These are phyloP conservation scores for Podilymbus podiceps DNA, from an alignment of 2,113 vertebrate species.

Conservation along the genomic window DNA sequence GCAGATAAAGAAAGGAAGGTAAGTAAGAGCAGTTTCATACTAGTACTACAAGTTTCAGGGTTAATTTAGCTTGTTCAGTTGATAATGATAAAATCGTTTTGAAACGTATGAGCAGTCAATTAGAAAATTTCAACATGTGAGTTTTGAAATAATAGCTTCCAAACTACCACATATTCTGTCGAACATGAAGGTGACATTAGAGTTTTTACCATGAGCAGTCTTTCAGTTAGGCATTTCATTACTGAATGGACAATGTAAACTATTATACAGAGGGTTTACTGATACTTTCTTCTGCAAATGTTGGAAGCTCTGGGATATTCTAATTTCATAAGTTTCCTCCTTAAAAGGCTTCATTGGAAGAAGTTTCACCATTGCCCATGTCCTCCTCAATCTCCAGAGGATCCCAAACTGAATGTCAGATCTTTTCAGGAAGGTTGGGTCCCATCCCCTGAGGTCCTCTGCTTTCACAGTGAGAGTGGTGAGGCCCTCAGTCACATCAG, in stretches of 20 bases:
- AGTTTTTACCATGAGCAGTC: not conserved
- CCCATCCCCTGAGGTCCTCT: not conserved
- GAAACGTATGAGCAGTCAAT: not conserved
- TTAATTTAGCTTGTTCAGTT: conserved; percentile 33
- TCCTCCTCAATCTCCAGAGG: not conserved
- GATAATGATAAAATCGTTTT: conserved; percentile 14
- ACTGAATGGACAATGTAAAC: not conserved
- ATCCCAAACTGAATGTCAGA: not conserved
- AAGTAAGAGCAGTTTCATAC: conserved; percentile 6
- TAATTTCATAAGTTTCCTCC: not conserved
- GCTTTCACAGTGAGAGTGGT: not conserved
- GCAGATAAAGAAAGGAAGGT: not conserved
- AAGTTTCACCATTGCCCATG: not conserved
- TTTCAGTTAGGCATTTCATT: not conserved
- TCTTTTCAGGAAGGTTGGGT: not conserved
- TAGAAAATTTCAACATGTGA: conserved; percentile 29
- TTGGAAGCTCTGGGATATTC: not conserved
- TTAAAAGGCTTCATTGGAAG: not conserved
- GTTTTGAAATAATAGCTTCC: conserved; percentile 9
- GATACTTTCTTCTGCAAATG: not conserved
- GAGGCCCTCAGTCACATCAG: not conserved
- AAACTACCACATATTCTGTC: not conserved
- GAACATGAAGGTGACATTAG: not conserved
- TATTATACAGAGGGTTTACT: not conserved
- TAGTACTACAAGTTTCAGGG: not conserved